Evolutionary conservation across 2,113 vertebrate genomes (phyloP), one percentile per base, ranked within the genome.

Genomic region (Crotophaga sulcirostris): DNA sequence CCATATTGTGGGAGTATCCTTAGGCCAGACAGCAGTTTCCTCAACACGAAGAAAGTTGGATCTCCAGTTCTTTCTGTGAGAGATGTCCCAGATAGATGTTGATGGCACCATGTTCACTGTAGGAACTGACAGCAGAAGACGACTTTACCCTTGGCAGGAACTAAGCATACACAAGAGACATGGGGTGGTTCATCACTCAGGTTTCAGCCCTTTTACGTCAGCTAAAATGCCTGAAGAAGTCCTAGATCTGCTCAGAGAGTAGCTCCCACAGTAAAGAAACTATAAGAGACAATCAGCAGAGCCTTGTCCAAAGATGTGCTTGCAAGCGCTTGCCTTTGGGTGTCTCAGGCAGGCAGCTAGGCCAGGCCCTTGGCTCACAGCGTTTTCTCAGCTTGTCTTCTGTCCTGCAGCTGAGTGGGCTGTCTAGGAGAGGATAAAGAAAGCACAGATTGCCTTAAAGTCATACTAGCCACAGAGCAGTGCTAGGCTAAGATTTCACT

Each of bases 331-430:
- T 83, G 68, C 68, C 64, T 81, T 92, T 44, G 29, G 44, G 34
- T 81, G 38, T 44, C 80, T 95, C 72, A 52, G 38, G 24, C 55
- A 67, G 73, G 17, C 73, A 66, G 44, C 72, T 80, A 66, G 68
- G 87, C 59, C 91, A 81, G 36, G 31, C 10, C 62, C 52, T 87
- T 90, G 88, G 72, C 87, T 84, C 64, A 31, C 66, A 20, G 59
- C 34, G 10, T 81, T 90, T 87, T 95, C 73, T 74, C 68, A 81
- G 87, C 59, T 91, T 93, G 84, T 81, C 51, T 74, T 66, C 72
- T 88, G 42, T 74, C 56, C 68, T 54, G 45, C 68, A 73, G 59
- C 73, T 55, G 51, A 64, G 63, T 25, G 6, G 72, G 55, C 67
- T 70, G 75, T 25, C 79, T 73, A 26, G 72, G 72, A 77, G 47